These are phyloP conservation scores for Pentalonia nigronervosa DNA, from an alignment of 1,140 invertebrate genomes.

Conservation along the genomic window DNA sequence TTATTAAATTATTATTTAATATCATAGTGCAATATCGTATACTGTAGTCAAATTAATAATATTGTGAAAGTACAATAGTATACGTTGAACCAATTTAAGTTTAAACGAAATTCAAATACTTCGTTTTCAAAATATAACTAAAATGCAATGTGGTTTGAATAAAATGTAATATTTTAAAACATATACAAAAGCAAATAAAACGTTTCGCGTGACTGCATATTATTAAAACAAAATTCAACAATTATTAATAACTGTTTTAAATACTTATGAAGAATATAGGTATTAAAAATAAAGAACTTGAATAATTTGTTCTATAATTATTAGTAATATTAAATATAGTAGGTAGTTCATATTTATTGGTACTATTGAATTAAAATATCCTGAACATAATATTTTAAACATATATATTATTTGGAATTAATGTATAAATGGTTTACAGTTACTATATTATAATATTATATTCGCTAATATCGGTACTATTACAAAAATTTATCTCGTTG, in stretches of 20 bases:
- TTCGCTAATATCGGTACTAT: no score
- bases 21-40: not conserved
- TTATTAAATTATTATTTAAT: not conserved
- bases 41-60: not conserved
- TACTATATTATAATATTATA: no score
- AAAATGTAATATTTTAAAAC: not conserved
- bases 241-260: not conserved
- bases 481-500: not conserved
- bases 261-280: not conserved
- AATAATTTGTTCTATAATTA: not conserved
- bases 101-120: not conserved
- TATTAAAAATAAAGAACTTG: not conserved
- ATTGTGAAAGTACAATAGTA: not conserved
- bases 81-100: not conserved
- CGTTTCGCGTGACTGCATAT: not conserved
- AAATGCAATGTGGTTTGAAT: not conserved
- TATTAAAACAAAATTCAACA: not conserved
- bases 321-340: not conserved
- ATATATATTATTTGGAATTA: no score
- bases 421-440: no score
- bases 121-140: not conserved
- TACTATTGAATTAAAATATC: no score
- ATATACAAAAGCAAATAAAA: not conserved
- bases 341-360: not conserved
- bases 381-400: no score